Base-by-base conservation (phyloP, 2,888 invertebrate genomes). In the Megamerina dolium region DNA sequence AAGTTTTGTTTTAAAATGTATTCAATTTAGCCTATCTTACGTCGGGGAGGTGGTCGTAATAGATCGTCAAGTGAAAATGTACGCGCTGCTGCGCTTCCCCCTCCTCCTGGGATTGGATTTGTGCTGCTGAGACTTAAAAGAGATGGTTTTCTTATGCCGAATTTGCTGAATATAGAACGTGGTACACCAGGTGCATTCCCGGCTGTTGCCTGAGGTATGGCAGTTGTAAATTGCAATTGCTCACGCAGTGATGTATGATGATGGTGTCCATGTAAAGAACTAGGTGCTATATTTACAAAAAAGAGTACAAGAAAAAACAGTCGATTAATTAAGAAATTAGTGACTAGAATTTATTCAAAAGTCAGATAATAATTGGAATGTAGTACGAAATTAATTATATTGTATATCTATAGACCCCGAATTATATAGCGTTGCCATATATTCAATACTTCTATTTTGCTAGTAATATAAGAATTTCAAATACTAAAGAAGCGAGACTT, bases 51-150 rank as follows among this genome's bases (percentile, higher is more conserved):
- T 75, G 84, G 82, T 78, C 84, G 83, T 78, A 87, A 82, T 75
- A 87, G 82, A 82, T 87, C 86, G 80, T 87, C 87, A 79, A 86
- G 81, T 80, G 85, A 86, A 80, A 86, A 86, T 73, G 87, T 86
- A 77, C 86, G 80, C 73, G 82, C 82, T 73, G 83, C 80, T 63
- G 79, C 76, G 73, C 80, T 79, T 58, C 74, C 74, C 48, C 46
- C 73, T 49, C 51, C 52, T 55, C 56, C 56, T 48, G 53, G 45
- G 57, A 72, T 58, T 55, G 65, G 64, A 59, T 68, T 66, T 75
- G 78, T 76, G 74, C 81, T 77, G 80, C 83, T 81, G 75, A 85
- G 81, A 76, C 85, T 85, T 75, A 86, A 78, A 75, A 86, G 81
- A 73, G 86, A 87, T 75, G 86, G 85, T 82, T 87, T 87, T 78